A percentile compares a stretch with the other conserved stretches of the same genome.
These are phyloP conservation scores for Galeopterus variegatus DNA, from an alignment of 2,113 vertebrate genomes.

Conservation along the genomic window DNA sequence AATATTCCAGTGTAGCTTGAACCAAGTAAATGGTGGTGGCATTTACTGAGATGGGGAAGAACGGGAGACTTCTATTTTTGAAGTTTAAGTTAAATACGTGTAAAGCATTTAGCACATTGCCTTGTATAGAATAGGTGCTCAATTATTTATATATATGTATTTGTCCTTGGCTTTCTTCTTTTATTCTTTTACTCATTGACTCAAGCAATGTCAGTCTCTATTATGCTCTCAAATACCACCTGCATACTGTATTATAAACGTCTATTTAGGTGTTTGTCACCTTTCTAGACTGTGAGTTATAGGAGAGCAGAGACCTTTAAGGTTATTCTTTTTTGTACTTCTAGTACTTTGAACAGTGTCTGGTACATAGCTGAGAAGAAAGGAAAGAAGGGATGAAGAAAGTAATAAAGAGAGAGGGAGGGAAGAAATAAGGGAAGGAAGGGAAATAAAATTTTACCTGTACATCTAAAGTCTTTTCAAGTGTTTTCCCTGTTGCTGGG, in stretches of 20 bases:
- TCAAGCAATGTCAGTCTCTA: neutral
- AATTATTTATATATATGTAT: neutral
- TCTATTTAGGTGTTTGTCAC: neutral
- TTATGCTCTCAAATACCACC: neutral
- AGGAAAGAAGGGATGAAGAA: neutral
- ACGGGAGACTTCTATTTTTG: neutral
- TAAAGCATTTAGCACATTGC: neutral
- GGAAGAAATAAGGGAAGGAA: neutral
- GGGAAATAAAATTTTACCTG: neutral
- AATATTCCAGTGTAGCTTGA: neutral
- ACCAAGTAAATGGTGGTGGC: neutral
- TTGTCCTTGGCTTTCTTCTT: neutral
- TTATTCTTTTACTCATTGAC: neutral
- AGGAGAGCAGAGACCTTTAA: neutral
- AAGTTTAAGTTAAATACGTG: neutral
- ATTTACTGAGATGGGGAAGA: neutral
- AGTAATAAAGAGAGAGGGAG: neutral
- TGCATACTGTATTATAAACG: neutral
- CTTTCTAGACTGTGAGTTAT: neutral
- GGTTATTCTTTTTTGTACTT: neutral
- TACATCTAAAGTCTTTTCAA: neutral
- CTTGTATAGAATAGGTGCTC: neutral
- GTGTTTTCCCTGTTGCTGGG: neutral
- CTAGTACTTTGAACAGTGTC: neutral
- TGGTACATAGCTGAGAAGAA: neutral